phyloP scores from a whole-genome alignment of 1,140 invertebrate genomes.

The Chrysomallon squamiferum region DNA sequence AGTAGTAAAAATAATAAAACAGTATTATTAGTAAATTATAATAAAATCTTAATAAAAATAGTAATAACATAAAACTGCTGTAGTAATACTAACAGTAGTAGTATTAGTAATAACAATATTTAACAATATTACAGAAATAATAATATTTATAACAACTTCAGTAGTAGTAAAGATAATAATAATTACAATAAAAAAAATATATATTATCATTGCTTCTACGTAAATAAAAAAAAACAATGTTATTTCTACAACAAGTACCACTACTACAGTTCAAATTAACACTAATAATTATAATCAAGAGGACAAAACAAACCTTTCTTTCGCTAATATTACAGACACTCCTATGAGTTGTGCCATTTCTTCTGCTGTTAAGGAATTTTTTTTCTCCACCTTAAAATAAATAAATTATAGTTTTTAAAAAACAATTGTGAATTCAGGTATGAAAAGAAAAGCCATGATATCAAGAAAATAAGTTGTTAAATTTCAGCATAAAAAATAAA shows the following conservation, averaged over 20 bases:
- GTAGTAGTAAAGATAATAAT: too few species aligned
- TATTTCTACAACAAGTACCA: too few species aligned
- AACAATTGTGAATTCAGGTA: background rate
- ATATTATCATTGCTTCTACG: background rate
- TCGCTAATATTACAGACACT: conserved; percentile 87
- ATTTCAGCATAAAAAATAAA: background rate
- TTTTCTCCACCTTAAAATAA: conserved; percentile 75
- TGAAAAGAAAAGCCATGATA: background rate
- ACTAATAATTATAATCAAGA: too few species aligned
- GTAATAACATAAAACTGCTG: background rate
- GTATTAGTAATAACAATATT: too few species aligned
- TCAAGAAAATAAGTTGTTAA: background rate
- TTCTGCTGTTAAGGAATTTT: conserved; percentile 79
- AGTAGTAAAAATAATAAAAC: background rate
- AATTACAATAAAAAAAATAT: too few species aligned
- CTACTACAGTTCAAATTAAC: too few species aligned
- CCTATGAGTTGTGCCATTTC: conserved; percentile 82
- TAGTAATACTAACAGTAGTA: background rate
- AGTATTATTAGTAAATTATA: background rate
- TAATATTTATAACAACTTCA: too few species aligned
- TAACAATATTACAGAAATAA: too few species aligned
- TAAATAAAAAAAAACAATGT: too few species aligned
- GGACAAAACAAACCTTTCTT: conserved; percentile 74
- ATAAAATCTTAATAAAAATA: background rate
- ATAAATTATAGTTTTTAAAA: conserved; percentile 22